Evolutionary conservation across 2,797 vertebrate species (phyloP).

Genomic region (Girardinus metallicus): DNA sequence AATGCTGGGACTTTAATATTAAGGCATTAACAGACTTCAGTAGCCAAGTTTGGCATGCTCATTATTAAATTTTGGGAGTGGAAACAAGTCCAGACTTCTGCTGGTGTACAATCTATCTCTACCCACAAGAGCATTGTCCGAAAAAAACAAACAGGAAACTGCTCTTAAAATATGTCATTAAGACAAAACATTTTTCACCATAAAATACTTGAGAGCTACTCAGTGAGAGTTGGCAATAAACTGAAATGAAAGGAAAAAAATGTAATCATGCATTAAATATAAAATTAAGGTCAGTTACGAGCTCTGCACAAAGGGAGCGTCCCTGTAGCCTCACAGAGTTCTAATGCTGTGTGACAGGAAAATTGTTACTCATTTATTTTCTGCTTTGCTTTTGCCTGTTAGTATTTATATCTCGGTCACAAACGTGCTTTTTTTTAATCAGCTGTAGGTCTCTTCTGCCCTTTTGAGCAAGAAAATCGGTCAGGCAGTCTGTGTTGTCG

Average conservation of each 20-base stretch:
- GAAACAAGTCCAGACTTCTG: neutral
- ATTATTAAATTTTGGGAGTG: neutral
- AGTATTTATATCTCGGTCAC: slow-evolving; percentile 28
- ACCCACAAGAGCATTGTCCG: neutral
- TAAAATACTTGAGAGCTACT: neutral
- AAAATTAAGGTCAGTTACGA: slow-evolving; percentile 44
- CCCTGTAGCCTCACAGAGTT: slow-evolving; percentile 13
- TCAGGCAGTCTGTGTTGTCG: slow-evolving; percentile 30
- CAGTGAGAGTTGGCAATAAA: slow-evolving; percentile 8
- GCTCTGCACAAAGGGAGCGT: slow-evolving; percentile 10
- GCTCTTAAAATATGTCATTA: neutral
- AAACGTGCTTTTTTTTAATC: slow-evolving; percentile 9
- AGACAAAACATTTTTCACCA: neutral
- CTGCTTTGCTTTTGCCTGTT: slow-evolving; percentile 28
- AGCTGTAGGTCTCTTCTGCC: slow-evolving; percentile 53
- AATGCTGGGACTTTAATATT: neutral
- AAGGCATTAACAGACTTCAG: neutral
- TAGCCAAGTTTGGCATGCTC: neutral
- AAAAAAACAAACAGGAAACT: neutral
- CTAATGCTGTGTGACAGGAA: slow-evolving; percentile 40
- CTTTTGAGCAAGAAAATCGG: slow-evolving; percentile 46
- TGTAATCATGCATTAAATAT: slow-evolving; percentile 13
- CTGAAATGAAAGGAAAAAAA: slow-evolving; percentile 21
- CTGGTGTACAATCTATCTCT: neutral
- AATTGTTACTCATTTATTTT: slow-evolving; percentile 51